Evolutionary conservation across 1,140 invertebrate genomes (phyloP).

Genomic region (Nymphalis io): DNA sequence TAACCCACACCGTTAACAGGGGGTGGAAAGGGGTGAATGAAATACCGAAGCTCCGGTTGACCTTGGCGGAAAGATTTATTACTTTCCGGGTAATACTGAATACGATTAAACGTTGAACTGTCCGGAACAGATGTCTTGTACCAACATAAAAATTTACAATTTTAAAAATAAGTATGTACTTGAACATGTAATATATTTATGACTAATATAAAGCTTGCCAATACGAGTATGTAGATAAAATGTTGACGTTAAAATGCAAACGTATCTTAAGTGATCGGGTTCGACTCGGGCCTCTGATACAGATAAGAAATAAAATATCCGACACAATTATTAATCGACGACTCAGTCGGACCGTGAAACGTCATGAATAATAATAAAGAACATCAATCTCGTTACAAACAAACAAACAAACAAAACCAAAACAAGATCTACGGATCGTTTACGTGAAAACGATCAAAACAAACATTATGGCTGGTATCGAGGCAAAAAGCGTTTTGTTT

Average conservation of each 20-base stretch:
- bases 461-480: slow-evolving; percentile 62
- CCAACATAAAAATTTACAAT: slow-evolving; percentile 46
- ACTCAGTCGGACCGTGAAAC: slow-evolving; percentile 23
- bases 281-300: slow-evolving; percentile 4
- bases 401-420: slow-evolving; percentile 63
- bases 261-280: neutral
- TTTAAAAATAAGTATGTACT: neutral
- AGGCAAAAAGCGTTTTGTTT: slow-evolving; percentile 64
- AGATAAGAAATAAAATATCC: slow-evolving; percentile 24
- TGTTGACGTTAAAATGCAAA: slow-evolving; percentile 7
- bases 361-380: slow-evolving; percentile 56
- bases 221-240: neutral
- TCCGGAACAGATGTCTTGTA: slow-evolving; percentile 38
- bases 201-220: neutral
- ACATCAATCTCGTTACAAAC: slow-evolving; percentile 47
- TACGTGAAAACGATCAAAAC: slow-evolving; percentile 76
- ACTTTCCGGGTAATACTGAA: slow-evolving; percentile 74
- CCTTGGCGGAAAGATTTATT: slow-evolving; percentile 77
- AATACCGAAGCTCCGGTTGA: slow-evolving; percentile 72
- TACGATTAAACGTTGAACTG: slow-evolving; percentile 71
- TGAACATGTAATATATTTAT: neutral
- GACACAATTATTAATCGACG: slow-evolving; percentile 28
- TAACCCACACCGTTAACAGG: slow-evolving; percentile 64
- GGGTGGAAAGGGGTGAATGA: slow-evolving; percentile 71
- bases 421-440: slow-evolving; percentile 60